phyloP scores from a whole-genome alignment of 2,888 invertebrate genomes.

The Ophion ellenae region DNA sequence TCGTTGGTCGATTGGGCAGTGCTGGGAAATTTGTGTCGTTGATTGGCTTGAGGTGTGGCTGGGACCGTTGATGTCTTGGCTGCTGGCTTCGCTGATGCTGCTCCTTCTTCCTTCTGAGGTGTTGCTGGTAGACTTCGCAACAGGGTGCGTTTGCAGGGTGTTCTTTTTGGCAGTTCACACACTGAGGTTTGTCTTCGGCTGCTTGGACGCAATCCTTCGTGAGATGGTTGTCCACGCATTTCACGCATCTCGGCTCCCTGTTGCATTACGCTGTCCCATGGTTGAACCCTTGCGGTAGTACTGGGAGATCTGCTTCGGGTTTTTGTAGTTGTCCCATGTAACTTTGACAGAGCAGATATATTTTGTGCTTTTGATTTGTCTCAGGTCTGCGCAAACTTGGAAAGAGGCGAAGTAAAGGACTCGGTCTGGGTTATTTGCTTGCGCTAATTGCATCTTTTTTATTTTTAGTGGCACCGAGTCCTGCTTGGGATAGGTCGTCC shows the following conservation, averaged over 20 bases:
- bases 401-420: slow-evolving; percentile 5
- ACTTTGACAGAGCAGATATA: slow-evolving; percentile 34
- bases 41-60: too few species aligned
- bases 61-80: neutral
- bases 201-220: slow-evolving; percentile 69
- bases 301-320: slow-evolving; percentile 66
- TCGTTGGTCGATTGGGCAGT: too few species aligned
- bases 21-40: too few species aligned
- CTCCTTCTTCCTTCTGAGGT: slow-evolving; percentile 17
- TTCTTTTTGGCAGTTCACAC: slow-evolving; percentile 69
- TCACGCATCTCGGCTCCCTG: slow-evolving; percentile 64
- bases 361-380: neutral
- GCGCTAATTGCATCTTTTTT: neutral
- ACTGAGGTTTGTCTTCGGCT: slow-evolving; percentile 65
- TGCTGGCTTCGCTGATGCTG: neutral
- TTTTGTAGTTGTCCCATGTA: slow-evolving; percentile 65
- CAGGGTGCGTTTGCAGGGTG: slow-evolving; percentile 69
- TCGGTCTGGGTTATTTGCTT: neutral
- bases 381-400: neutral
- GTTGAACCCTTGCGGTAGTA: slow-evolving; percentile 71
- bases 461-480: neutral
- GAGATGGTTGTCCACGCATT: slow-evolving; percentile 66
- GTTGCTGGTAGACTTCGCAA: slow-evolving; percentile 65
- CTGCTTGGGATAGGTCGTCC: neutral
- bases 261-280: slow-evolving; percentile 70